Conservation (phyloP, 2,797 vertebrate genomes). For the Anguilla pacifica region DNA sequence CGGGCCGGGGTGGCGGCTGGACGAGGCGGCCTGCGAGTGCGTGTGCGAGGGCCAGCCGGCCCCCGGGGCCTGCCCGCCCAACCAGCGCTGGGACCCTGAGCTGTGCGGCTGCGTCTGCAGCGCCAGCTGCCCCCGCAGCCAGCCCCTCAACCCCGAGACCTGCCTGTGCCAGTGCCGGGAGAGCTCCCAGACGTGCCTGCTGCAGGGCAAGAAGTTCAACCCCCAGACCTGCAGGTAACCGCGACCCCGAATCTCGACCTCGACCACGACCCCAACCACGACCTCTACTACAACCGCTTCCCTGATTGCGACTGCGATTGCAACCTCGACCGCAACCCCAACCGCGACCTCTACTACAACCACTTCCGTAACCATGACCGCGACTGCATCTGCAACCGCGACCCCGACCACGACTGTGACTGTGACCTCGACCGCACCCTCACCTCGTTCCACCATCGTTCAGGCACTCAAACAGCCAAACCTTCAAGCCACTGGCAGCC, state of each 20-base stretch:
- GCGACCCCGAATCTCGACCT: not conserved
- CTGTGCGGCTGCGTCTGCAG: slow-evolving; percentile 72
- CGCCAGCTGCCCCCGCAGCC: slow-evolving; percentile 62
- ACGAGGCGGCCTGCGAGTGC: slow-evolving; percentile 68
- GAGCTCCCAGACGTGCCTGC: slow-evolving; percentile 66
- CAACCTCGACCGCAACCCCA: too few species aligned
- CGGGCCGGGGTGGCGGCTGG: slow-evolving; percentile 70
- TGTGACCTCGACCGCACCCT: too few species aligned
- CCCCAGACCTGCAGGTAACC: slow-evolving; percentile 70
- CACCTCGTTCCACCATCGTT: not conserved
- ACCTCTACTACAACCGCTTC: too few species aligned
- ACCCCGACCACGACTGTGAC: too few species aligned
- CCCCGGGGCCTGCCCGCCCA: slow-evolving; percentile 60
- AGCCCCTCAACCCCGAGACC: slow-evolving; percentile 71
- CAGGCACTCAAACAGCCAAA: not conserved
- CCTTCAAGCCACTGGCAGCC: not conserved
- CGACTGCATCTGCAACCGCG: too few species aligned
- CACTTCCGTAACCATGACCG: too few species aligned
- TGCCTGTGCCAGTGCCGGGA: slow-evolving; percentile 75
- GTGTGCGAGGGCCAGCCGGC: slow-evolving; percentile 64
- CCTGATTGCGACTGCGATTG: too few species aligned
- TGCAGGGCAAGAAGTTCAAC: slow-evolving; percentile 73
- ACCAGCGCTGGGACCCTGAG: slow-evolving; percentile 71
- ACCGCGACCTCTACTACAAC: too few species aligned
- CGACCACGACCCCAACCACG: too few species aligned